Percentiles rank a stretch among this genome's conserved stretches.
These are phyloP conservation scores for Gonatopus flavifemur DNA, from an alignment of 1,140 invertebrate genomes.

Conservation along the genomic window DNA sequence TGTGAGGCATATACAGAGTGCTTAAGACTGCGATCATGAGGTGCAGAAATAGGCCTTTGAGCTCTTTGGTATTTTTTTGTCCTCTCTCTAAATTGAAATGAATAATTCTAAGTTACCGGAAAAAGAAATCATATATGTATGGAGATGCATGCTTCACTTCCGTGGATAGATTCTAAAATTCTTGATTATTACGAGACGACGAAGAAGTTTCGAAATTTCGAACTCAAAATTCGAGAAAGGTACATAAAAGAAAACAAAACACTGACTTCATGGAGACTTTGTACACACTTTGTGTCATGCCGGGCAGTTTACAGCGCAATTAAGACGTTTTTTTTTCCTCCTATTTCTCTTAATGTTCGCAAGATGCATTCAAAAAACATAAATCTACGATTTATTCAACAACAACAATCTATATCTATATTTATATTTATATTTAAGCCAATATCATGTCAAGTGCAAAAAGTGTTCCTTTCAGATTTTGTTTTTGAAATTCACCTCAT, in stretches of 20 bases:
- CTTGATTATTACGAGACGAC: conserved; percentile 6
- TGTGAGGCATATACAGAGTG: conserved; percentile 36
- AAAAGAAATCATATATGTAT: conserved; percentile 10
- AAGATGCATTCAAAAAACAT: no score
- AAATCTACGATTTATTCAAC: no score
- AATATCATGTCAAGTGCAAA: no score
- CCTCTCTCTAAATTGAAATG: conserved; percentile 12
- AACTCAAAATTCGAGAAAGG: conserved; percentile 6
- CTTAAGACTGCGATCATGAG: conserved; percentile 36
- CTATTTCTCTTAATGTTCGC: neutral
- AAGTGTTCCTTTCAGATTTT: no score
- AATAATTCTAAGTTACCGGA: conserved; percentile 24
- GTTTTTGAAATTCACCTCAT: conserved; percentile 8
- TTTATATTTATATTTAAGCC: no score
- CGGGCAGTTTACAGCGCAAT: neutral
- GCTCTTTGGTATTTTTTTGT: conserved; percentile 6
- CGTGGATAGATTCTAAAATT: conserved; percentile 5
- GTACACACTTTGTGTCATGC: conserved; percentile 14
- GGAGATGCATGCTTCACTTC: conserved; percentile 9
- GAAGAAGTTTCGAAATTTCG: conserved; percentile 13
- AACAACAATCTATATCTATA: no score
- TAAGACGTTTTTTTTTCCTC: neutral
- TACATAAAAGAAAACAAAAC: conserved; percentile 10
- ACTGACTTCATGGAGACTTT: conserved; percentile 30
- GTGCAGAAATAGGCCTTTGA: conserved; percentile 35